A percentile compares a stretch with the other conserved stretches of the same genome.
Conservation (phyloP, 1,140 invertebrate genomes). For the Pachypsylla venusta region DNA sequence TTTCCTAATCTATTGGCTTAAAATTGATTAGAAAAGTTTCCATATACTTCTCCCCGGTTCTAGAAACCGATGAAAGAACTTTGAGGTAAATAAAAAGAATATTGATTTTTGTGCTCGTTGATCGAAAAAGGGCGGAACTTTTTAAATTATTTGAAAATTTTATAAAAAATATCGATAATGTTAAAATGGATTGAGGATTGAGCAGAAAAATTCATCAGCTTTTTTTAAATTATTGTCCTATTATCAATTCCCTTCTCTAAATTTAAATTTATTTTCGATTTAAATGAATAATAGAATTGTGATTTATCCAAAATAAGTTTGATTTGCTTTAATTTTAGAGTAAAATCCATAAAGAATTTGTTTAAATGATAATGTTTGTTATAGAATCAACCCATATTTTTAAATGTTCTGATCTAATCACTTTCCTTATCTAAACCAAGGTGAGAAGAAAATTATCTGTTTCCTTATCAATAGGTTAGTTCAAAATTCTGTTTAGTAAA, state of each 20-base stretch:
- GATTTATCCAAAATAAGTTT: neutral
- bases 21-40: no score
- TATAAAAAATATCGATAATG: constrained; percentile 5
- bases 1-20: no score
- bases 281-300: neutral
- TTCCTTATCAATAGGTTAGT: neutral
- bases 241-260: neutral
- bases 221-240: neutral
- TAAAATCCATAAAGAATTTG: neutral
- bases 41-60: no score
- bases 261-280: neutral
- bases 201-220: neutral
- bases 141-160: neutral
- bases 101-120: constrained; percentile 9
- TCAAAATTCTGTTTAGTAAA: neutral
- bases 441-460: neutral
- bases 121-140: constrained; percentile 3
- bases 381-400: no score
- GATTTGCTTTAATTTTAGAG: neutral
- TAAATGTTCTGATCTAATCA: no score
- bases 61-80: no score
- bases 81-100: no score
- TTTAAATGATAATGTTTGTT: no score
- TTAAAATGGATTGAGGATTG: neutral
- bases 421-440: no score